phyloP scores from a whole-genome alignment of 2,113 vertebrate genomes.

The Zosterops pallidus region DNA sequence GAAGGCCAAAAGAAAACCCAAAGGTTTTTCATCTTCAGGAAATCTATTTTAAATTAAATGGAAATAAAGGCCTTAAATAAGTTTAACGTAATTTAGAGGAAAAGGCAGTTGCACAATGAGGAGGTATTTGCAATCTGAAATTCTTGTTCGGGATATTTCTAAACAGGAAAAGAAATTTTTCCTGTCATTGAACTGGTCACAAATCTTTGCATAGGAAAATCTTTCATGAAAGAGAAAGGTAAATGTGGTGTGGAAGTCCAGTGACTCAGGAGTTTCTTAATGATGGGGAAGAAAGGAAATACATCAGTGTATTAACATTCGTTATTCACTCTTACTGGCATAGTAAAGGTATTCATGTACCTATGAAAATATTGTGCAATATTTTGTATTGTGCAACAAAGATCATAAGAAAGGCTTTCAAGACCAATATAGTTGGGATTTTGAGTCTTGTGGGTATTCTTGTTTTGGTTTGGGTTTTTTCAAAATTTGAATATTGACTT shows the following conservation, averaged over 20 bases:
- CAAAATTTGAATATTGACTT: neutral
- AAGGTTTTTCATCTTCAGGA: slow-evolving; percentile 3
- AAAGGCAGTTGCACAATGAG: neutral
- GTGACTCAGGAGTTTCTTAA: neutral
- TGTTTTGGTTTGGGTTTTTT: neutral
- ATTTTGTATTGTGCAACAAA: neutral
- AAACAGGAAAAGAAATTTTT: slow-evolving; percentile 10
- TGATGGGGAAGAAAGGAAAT: neutral
- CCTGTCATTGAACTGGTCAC: neutral
- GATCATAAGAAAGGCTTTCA: neutral
- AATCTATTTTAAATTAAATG: slow-evolving; percentile 19
- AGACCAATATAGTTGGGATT: neutral
- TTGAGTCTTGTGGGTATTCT: neutral
- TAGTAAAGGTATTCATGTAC: neutral
- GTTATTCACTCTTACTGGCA: neutral
- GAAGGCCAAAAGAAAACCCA: neutral
- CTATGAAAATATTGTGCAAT: neutral
- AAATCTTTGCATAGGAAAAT: neutral
- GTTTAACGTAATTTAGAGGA: neutral
- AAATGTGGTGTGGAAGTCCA: neutral
- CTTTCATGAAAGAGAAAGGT: neutral
- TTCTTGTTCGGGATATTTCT: neutral
- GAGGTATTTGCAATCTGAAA: neutral
- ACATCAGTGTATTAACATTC: neutral
- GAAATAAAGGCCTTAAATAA: neutral